These are phyloP conservation scores for Montipora capitata DNA, from an alignment of 92 coral and sea anemone species.

Conservation along the genomic window DNA sequence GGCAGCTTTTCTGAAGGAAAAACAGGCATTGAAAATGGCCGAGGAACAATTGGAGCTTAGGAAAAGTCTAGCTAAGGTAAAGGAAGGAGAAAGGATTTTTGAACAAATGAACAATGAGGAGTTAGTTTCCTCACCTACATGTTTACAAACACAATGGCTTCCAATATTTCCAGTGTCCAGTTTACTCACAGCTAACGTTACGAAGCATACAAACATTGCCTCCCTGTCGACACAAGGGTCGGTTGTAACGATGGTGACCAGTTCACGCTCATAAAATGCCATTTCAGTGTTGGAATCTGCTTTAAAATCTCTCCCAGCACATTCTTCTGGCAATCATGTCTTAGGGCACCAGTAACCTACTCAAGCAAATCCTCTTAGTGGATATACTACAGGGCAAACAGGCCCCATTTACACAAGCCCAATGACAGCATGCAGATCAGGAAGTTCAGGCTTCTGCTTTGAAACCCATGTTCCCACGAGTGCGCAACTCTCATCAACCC, in stretches of 20 bases:
- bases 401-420: neutral
- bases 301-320: conserved; percentile 28
- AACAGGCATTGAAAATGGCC: no score
- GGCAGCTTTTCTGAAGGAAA: neutral
- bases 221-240: conserved; percentile 6
- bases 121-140: conserved; percentile 31
- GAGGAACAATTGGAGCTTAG: no score
- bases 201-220: conserved; percentile 4
- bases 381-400: neutral
- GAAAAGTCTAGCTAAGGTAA: no score
- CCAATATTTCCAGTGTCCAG: no score
- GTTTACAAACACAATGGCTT: neutral
- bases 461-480: neutral
- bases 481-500: neutral
- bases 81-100: no score
- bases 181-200: no score
- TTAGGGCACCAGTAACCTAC: neutral
- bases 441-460: neutral
- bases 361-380: conserved; percentile 1
- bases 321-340: neutral
- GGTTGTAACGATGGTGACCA: neutral
- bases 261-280: conserved; percentile 8
- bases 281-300: conserved; percentile 21
- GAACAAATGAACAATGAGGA: neutral
- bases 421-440: neutral